Percentiles rank a stretch among this genome's conserved stretches.
These are phyloP conservation scores for Apostichopus japonicus DNA, from an alignment of 35 echinoderm and acorn worm species.

Conservation along the genomic window DNA sequence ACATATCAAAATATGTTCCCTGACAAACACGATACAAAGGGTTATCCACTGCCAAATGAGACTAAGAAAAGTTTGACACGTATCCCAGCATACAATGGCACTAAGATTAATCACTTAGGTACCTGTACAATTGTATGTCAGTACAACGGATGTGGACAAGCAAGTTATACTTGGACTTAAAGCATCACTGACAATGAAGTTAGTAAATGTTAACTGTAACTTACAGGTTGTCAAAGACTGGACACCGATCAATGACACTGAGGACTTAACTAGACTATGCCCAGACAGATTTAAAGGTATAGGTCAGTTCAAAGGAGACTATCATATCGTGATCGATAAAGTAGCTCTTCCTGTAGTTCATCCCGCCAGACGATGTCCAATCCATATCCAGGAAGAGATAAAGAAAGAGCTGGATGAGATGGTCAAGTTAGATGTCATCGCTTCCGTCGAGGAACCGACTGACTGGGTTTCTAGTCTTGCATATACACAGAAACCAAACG, in stretches of 20 bases:
- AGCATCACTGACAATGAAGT: not conserved
- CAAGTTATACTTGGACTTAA: not conserved
- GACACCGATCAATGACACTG: no score
- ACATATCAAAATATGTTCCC: slow-evolving; percentile 16
- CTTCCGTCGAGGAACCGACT: no score
- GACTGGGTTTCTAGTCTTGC: no score
- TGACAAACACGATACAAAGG: not conserved
- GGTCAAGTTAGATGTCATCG: no score
- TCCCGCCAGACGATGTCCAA: slow-evolving; percentile 49
- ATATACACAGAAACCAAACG: slow-evolving; percentile 46
- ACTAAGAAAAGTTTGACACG: not conserved
- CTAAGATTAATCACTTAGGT: not conserved
- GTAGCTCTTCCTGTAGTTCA: slow-evolving; percentile 57
- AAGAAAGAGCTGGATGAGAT: slow-evolving; percentile 61
- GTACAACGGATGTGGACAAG: not conserved
- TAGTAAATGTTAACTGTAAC: no score
- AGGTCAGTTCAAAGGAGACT: slow-evolving; percentile 43
- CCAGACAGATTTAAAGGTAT: slow-evolving; percentile 70
- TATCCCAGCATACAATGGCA: not conserved
- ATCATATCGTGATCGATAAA: slow-evolving; percentile 57
- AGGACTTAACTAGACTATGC: no score
- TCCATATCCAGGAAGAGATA: slow-evolving; percentile 49
- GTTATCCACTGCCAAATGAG: not conserved
- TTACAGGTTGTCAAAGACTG: no score
- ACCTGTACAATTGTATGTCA: not conserved